Base-by-base conservation (phyloP, 2,888 invertebrate species). In the Leptinotarsa juncta region DNA sequence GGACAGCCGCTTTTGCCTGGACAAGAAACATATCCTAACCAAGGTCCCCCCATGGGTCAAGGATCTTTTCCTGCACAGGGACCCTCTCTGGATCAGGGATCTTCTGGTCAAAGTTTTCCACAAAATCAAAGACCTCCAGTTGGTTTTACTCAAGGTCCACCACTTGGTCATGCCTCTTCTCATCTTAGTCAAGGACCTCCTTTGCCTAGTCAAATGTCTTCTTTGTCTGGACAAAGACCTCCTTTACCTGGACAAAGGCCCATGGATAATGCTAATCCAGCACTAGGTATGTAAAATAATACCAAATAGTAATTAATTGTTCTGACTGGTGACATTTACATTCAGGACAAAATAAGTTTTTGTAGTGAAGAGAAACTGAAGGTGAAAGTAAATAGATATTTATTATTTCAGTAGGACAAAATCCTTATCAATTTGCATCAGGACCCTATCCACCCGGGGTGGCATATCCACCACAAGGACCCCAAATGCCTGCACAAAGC, bases 401-500 rank as follows among this genome's bases (percentile, higher is more conserved):
- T 10, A 18, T 53, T 53, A 7, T 18, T 48, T 62, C 32, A 51
- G 20, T 53, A 49, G 76, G 74, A 49, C 71, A 73, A 70, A 69
- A 48, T 65, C 71, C 77, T 16, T 71, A 71, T 51, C 70, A 75
- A 49, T 71, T 55, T 71, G 60, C 69, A 23, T 71, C 79, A 18
- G 79, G 77, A 12, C 78, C 77, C 42, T 70, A 71, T 66, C 70
- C 73, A 62, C 67, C 71, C 15, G 53, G 65, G 65, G 66, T 57
- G 20, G 5, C 49, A 1, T 49, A 48, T 53, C 62, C 74, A 20
- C 32, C 60, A 65, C 3, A 42, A 51, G 71, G 65, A 16, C 65
- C 70, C 16, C 76, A 73, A 65, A 76, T 75, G 76, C 78, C 77
- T 32, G 50, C 78, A 53, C 57, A 70, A 70, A 76, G 79, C 68